phyloP scores from a whole-genome alignment of 2,797 vertebrate genomes.

The Hylomyscus alleni region DNA sequence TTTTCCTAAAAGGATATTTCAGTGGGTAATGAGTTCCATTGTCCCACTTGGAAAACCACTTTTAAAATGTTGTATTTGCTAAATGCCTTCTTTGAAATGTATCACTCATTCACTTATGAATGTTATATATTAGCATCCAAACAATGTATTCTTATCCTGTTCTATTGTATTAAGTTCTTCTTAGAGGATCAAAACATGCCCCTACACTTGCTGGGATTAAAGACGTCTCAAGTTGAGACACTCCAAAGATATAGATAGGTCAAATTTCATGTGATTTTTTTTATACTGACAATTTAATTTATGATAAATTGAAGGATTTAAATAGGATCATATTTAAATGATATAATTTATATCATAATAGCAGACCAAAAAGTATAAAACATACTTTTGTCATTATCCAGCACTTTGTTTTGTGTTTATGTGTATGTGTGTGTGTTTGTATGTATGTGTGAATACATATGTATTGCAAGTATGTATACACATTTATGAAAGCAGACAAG shows the following conservation, averaged over 20 bases:
- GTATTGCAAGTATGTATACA: background rate
- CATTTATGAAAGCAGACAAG: too few species aligned
- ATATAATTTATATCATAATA: background rate
- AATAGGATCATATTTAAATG: background rate
- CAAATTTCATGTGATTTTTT: background rate
- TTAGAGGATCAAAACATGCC: background rate
- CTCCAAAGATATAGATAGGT: background rate
- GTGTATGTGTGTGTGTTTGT: background rate
- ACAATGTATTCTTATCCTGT: background rate
- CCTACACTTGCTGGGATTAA: background rate
- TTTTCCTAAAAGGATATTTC: background rate
- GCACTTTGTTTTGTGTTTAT: background rate
- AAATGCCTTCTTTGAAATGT: background rate
- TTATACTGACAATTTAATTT: background rate
- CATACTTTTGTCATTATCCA: background rate
- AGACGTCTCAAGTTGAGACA: background rate
- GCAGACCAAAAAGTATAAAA: background rate
- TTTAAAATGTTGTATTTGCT: background rate
- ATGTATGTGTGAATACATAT: background rate
- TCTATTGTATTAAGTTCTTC: background rate
- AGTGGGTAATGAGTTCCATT: background rate
- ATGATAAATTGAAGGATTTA: fast-evolving
- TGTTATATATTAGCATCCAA: background rate
- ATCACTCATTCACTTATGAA: background rate
- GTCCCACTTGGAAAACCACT: background rate